These are phyloP conservation scores for human DNA, from an alignment of 2,113 vertebrate genomes.

Conservation along the genomic window DNA sequence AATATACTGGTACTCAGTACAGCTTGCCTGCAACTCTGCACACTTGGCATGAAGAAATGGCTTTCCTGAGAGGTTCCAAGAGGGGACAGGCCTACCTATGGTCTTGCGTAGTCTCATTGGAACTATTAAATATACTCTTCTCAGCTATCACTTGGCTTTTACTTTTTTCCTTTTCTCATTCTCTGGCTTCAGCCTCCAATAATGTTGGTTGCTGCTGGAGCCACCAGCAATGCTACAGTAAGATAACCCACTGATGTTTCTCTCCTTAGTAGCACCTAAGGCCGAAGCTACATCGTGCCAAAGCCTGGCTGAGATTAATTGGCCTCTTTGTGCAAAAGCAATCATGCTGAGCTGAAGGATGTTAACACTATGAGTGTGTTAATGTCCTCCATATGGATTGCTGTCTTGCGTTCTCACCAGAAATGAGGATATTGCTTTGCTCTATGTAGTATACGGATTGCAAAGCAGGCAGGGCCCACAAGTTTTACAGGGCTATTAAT, in stretches of 20 bases:
- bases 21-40: not conserved
- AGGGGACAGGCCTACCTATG: not conserved
- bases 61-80: not conserved
- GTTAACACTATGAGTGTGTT: not conserved
- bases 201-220: not conserved
- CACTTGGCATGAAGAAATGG: not conserved
- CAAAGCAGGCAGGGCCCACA: not conserved
- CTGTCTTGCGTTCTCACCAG: not conserved
- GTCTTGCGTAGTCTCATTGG: not conserved
- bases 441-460: too few relatives aligned
- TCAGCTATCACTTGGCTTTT: not conserved
- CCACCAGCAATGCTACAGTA: not conserved
- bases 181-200: not conserved
- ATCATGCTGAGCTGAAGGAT: not conserved
- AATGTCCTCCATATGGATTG: not conserved
- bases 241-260: not conserved
- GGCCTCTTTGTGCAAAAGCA: not conserved
- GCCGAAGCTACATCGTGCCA: not conserved
- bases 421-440: not conserved
- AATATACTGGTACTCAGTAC: not conserved
- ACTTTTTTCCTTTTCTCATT: not conserved
- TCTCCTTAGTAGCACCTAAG: not conserved
- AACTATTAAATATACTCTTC: not conserved
- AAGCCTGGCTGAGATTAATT: not conserved
- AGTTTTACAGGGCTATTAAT: not conserved